Evolutionary conservation across 2,113 vertebrate genomes (phyloP), one percentile per base, ranked within the genome.

Genomic region (Tyrannus savana): DNA sequence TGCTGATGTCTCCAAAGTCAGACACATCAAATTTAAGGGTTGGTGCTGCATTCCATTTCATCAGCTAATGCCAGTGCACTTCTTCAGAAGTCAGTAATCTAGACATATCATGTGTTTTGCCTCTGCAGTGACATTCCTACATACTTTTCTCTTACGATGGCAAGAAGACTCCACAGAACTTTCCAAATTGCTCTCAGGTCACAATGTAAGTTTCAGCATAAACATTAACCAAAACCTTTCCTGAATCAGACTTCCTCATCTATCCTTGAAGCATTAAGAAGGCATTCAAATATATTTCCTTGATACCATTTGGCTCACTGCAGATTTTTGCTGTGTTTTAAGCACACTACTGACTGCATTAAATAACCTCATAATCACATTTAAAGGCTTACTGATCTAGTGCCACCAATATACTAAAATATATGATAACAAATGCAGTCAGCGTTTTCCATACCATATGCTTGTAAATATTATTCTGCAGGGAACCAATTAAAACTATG

Each of bases 401-500:
- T 96, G 97, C 96, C 97, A 98, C 95, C 89, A 95, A 91, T 95
- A 84, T 75, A 94, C 86, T 94, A 96, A 97, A 97, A 97, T 92
- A 97, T 95, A 97, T 49, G 92, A 90, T 97, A 98, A 97, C 97
- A 98, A 98, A 98, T 97, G 97, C 97, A 98, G 98, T 98, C 98
- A 98, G 98, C 98, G 98, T 97, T 98, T 98, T 98, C 97, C 96
- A 97, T 98, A 98, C 97, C 98, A 97, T 97, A 98, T 98, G 98
- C 97, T 98, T 98, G 96, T 98, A 95, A 98, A 97, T 96, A 97
- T 96, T 98, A 98, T 98, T 99, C 98, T 98, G 98, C 97, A 95
- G 98, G 98, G 98, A 98, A 98, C 98, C 98, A 99, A 99, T 99
- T 99, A 99, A 98, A 98, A 97, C 96, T 98, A 98, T 97, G 98